Base-by-base conservation (phyloP, 2,797 vertebrate species). In the Aythya fuligula region DNA sequence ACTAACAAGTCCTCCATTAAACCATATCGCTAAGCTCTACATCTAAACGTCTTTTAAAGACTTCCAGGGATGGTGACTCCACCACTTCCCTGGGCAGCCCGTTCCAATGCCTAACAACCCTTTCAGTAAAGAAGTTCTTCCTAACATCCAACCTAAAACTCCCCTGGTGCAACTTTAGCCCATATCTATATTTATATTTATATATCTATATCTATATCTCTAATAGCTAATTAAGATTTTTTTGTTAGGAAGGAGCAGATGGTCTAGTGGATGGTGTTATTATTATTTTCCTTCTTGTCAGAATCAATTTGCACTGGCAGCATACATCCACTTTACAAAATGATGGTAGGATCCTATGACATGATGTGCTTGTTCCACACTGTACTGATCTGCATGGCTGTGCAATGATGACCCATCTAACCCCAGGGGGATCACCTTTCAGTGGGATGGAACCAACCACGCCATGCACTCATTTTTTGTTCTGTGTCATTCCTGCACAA, bases 201-300 rank as follows among this genome's bases (percentile, higher is more conserved):
- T 39, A 39, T 39, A 39, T 39, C 39, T 39, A 39, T 39, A 39
- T 39, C 39, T 39, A 39, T 39, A 39, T 78, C 79, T 94, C 87
- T 90, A 97, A 94, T 56, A 95, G 83, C 95, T 96, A 86, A 97
- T 97, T 96, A 95, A 86, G 77, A 85, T 93, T 38, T 93, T 97
- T 96, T 94, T 85, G 74, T 61, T 28, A 93, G 65, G 58, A 91
- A 96, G 70, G 41, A 71, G 15, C 62, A 81, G 51, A 73, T 83
- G 69, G 76, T 41, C 16, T 70, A 43, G 73, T 34, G 54, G 18
- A 75, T 64, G 36, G 8, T 0, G 0, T 38, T 38, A 51, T 82
- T 90, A 61, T 41, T 60, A 56, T 49, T 87, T 67, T 77, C 90
- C 45, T 76, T 56, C 66, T 87, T 76, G 61, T 92, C 75, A 71